These are phyloP conservation scores for Zaprionus ghesquierei DNA, from an alignment of 1,140 invertebrate species.

Conservation along the genomic window DNA sequence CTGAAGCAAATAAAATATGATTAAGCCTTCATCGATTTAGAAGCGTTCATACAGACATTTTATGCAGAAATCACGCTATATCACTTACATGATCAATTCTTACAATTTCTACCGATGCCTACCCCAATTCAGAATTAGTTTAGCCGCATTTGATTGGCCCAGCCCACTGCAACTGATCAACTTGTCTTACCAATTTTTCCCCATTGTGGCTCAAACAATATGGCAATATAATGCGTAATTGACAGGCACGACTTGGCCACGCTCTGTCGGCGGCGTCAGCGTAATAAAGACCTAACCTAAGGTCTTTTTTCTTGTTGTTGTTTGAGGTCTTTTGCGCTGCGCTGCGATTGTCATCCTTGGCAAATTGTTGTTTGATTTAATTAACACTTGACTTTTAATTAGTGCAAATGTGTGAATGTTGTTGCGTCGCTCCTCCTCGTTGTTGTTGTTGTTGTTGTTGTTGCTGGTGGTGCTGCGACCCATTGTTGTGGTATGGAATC, in stretches of 20 bases:
- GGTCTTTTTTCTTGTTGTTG: not conserved
- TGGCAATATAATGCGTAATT: not conserved
- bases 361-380: conserved; percentile 54
- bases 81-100: no score
- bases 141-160: no score
- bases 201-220: not conserved
- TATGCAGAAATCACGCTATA: no score
- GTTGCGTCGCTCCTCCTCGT: conserved; percentile 4
- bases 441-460: not conserved
- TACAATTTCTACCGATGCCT: no score
- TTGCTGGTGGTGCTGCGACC: not conserved
- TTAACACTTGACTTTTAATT: conserved; percentile 72
- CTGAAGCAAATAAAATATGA: no score
- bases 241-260: not conserved
- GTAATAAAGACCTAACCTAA: not conserved
- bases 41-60: no score
- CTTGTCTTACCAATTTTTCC: not conserved
- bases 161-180: not conserved
- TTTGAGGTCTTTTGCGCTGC: conserved; percentile 31
- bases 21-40: no score
- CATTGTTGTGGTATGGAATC: conserved; percentile 25
- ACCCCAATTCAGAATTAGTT: no score
- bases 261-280: conserved; percentile 6
- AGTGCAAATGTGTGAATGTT: conserved; percentile 54
- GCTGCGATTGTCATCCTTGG: conserved; percentile 46